Evolutionary conservation across 2,888 invertebrate species (phyloP).

Genomic region (Pachycephus smyrnensis): DNA sequence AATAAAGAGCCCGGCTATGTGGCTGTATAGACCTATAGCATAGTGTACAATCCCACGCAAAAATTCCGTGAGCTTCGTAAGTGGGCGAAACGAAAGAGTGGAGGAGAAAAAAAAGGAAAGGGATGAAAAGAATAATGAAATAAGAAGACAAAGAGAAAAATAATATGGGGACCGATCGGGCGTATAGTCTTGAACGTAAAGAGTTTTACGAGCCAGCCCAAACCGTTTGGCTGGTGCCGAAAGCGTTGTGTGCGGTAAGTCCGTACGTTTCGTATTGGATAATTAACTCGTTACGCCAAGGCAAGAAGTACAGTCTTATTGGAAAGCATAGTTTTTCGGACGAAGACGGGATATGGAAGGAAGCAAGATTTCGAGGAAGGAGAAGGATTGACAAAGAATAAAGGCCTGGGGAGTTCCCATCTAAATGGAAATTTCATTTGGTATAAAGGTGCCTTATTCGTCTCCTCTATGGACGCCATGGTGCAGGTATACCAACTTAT

Average conservation of each 20-base stretch:
- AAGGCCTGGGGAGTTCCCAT: neutral
- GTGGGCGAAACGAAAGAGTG: constrained; percentile 5
- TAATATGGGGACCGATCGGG: neutral
- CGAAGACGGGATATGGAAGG: neutral
- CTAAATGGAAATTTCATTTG: neutral
- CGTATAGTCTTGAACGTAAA: neutral
- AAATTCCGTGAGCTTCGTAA: constrained; percentile 20
- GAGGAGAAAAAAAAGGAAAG: constrained; percentile 6
- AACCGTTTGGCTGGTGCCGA: neutral
- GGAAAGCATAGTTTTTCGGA: neutral
- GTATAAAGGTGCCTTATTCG: neutral
- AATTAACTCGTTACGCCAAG: neutral
- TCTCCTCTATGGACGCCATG: neutral
- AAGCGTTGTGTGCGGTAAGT: neutral
- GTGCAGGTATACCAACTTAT: neutral
- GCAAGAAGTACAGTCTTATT: neutral
- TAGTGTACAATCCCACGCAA: constrained; percentile 31
- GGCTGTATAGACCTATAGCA: constrained; percentile 31
- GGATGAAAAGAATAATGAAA: neutral
- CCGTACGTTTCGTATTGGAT: neutral
- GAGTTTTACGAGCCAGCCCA: neutral
- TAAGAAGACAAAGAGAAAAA: neutral
- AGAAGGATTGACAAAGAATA: neutral
- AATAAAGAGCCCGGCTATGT: constrained; percentile 36
- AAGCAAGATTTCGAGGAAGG: neutral